Evolutionary conservation across 2,113 vertebrate genomes (phyloP).

Genomic region (Helogale parvula): DNA sequence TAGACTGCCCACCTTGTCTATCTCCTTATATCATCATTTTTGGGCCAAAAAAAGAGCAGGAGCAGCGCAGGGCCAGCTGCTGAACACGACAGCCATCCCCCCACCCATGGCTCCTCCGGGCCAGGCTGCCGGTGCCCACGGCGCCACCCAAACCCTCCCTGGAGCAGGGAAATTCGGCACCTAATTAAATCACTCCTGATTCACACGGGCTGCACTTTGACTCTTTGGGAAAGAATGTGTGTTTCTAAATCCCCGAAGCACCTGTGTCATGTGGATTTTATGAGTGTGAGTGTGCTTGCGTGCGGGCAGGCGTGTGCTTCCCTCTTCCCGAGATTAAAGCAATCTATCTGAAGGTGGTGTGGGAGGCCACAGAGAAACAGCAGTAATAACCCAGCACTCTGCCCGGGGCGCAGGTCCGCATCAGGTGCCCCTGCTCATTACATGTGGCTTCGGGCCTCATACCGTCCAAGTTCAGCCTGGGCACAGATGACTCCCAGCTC

Average conservation of each 20-base stretch:
- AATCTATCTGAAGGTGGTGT: background rate
- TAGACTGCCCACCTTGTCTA: background rate
- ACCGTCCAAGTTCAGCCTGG: background rate
- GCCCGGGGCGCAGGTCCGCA: no score
- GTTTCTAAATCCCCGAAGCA: background rate
- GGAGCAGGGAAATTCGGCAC: background rate
- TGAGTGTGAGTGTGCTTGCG: background rate
- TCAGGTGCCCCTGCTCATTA: background rate
- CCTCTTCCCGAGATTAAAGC: conserved; percentile 37
- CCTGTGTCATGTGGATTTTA: no score
- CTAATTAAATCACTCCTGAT: accelerated
- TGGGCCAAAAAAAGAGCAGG: background rate
- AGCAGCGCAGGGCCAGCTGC: background rate
- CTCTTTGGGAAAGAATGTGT: accelerated
- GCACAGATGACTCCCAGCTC: background rate
- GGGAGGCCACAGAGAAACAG: background rate
- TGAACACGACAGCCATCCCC: background rate
- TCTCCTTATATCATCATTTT: background rate
- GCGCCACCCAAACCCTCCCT: background rate
- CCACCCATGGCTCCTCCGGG: accelerated
- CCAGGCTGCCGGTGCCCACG: background rate
- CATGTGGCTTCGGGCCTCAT: background rate
- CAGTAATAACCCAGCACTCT: background rate
- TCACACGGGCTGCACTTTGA: background rate
- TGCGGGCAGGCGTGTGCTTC: background rate